These are phyloP conservation scores for Phoebastria nigripes DNA, from an alignment of 2,797 vertebrate genomes.

Conservation along the genomic window DNA sequence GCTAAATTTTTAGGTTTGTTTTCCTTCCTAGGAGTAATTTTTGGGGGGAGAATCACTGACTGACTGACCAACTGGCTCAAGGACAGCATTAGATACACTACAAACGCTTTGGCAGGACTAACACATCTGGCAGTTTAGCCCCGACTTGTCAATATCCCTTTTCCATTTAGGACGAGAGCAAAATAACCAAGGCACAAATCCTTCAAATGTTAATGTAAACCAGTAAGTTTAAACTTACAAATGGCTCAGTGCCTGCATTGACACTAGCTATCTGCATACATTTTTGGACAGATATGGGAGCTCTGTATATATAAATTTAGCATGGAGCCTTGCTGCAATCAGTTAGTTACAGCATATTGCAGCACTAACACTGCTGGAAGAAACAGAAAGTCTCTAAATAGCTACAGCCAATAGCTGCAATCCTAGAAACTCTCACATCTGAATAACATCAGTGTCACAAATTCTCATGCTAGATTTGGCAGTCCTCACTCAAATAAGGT, in stretches of 20 bases:
- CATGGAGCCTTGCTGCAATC: constrained; percentile 49
- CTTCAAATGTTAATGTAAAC: constrained; percentile 30
- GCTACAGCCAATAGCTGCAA: not conserved
- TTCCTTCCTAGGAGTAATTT: not conserved
- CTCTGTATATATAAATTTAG: constrained; percentile 40
- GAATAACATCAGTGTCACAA: constrained; percentile 43
- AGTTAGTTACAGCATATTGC: constrained; percentile 55
- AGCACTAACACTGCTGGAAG: constrained; percentile 15
- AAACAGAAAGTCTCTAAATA: constrained; percentile 32
- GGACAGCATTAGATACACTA: constrained; percentile 32
- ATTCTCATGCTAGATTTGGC: constrained; percentile 27
- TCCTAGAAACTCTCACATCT: constrained; percentile 40
- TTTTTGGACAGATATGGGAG: constrained; percentile 21
- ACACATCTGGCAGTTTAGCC: constrained; percentile 8
- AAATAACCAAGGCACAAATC: constrained; percentile 12
- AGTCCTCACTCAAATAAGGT: constrained; percentile 3
- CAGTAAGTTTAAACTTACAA: constrained; percentile 45
- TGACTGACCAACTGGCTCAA: constrained; percentile 15
- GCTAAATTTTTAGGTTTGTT: not conserved
- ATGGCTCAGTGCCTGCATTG: not conserved
- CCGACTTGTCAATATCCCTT: not conserved
- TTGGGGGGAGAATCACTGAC: not conserved
- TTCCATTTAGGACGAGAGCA: constrained; percentile 19
- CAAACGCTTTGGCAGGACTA: not conserved
- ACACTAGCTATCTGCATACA: not conserved